These are phyloP conservation scores for Latrodectus elegans DNA, from an alignment of 2,888 invertebrate genomes.

Conservation along the genomic window DNA sequence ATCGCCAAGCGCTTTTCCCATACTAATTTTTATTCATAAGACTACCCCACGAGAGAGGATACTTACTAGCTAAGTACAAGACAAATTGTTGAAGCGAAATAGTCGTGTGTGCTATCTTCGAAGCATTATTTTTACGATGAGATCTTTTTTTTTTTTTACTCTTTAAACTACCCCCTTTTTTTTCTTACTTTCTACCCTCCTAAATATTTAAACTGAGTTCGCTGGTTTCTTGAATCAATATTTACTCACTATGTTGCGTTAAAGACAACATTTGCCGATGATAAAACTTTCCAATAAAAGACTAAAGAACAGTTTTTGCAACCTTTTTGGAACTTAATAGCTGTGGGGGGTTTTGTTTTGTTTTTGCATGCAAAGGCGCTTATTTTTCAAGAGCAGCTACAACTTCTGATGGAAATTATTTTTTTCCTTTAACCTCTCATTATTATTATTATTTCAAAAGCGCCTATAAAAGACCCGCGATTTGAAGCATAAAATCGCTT, in stretches of 20 bases:
- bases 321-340: constrained; percentile 65
- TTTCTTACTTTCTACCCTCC: constrained; percentile 18
- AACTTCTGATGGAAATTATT: constrained; percentile 41
- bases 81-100: constrained; percentile 65
- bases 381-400: constrained; percentile 43
- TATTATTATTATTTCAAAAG: constrained; percentile 61
- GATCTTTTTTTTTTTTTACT: constrained; percentile 12
- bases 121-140: constrained; percentile 64
- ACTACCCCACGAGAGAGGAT: constrained; percentile 37
- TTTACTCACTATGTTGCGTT: constrained; percentile 65
- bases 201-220: constrained; percentile 68
- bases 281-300: constrained; percentile 67
- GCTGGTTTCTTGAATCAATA: constrained; percentile 68
- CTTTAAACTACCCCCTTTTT: constrained; percentile 57
- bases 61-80: constrained; percentile 33
- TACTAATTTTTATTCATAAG: constrained; percentile 67
- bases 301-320: constrained; percentile 61
- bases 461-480: constrained; percentile 49
- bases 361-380: constrained; percentile 40
- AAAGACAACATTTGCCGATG: constrained; percentile 68
- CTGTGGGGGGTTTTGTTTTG: constrained; percentile 61
- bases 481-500: constrained; percentile 60
- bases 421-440: constrained; percentile 1
- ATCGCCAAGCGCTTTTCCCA: constrained; percentile 27
- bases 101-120: constrained; percentile 52